Conservation (phyloP, 1,140 invertebrate species). For the Camponotus pennsylvanicus region DNA sequence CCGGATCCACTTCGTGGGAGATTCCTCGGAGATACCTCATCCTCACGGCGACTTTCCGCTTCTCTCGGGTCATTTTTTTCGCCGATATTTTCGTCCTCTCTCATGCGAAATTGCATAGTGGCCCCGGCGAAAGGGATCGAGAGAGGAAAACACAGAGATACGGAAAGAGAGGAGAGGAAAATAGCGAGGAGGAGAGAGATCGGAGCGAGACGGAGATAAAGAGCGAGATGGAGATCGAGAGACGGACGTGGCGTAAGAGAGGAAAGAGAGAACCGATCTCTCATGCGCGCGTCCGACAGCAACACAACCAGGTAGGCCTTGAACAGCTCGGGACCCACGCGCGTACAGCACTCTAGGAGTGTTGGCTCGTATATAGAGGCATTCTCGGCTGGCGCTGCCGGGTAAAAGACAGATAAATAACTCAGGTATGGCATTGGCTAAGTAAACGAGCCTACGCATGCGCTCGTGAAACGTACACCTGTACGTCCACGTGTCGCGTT, state of each 20-base stretch:
- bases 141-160: conserved; percentile 22
- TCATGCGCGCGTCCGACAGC: conserved; percentile 59
- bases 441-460: conserved; percentile 84
- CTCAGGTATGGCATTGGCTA: conserved; percentile 84
- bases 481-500: conserved; percentile 71
- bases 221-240: conserved; percentile 15
- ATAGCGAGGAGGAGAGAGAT: conserved; percentile 19
- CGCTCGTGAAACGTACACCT: conserved; percentile 78
- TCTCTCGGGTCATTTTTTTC: conserved; percentile 22
- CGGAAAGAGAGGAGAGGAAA: background rate
- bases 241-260: conserved; percentile 34
- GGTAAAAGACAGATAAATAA: conserved; percentile 86
- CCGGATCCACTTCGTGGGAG: conserved; percentile 57
- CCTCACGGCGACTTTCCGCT: conserved; percentile 32
- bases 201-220: conserved; percentile 40
- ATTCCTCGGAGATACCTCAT: conserved; percentile 43
- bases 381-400: conserved; percentile 80
- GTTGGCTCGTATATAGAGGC: conserved; percentile 78
- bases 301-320: conserved; percentile 78
- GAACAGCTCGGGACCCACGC: conserved; percentile 74
- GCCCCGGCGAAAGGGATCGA: background rate
- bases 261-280: conserved; percentile 58
- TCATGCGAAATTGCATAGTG: conserved; percentile 45
- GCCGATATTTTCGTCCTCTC: conserved; percentile 33
- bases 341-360: conserved; percentile 73